Conservation (phyloP, 2,797 vertebrate genomes). For the Hypotaenidia okinawae region DNA sequence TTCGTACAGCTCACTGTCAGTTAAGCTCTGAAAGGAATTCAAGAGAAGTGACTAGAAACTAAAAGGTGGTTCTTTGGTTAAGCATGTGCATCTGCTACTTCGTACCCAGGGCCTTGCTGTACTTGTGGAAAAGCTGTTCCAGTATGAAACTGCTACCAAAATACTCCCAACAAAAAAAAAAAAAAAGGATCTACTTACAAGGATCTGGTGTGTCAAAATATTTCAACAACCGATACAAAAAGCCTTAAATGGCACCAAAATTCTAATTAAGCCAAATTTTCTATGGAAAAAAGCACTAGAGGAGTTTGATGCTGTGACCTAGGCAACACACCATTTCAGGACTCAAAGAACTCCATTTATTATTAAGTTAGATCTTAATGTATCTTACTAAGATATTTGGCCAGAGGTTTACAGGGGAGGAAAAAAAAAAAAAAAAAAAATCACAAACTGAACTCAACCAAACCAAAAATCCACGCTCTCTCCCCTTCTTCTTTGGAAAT, state of each 20-base stretch:
- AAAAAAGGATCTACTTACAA: not conserved
- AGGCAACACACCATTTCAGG: not conserved
- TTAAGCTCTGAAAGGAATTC: not conserved
- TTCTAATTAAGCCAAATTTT: not conserved
- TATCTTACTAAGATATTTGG: not conserved
- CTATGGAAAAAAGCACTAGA: not conserved
- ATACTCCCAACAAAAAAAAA: not conserved
- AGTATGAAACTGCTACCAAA: not conserved
- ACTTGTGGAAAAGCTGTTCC: not conserved
- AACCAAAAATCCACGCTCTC: not conserved
- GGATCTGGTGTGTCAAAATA: not conserved
- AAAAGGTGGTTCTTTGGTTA: conserved; percentile 41
- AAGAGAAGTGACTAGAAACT: not conserved
- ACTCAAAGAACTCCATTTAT: not conserved
- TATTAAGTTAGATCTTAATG: not conserved
- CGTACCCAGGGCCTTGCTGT: not conserved
- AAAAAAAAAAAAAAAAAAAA: not conserved
- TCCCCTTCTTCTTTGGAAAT: not conserved
- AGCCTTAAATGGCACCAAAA: conserved; percentile 2
- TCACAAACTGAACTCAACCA: not conserved
- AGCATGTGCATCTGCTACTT: conserved; percentile 26
- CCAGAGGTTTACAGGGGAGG: not conserved
- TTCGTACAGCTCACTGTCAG: not conserved
- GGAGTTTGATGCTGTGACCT: not conserved
- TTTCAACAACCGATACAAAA: not conserved